phyloP scores from a whole-genome alignment of 2,888 invertebrate species.

The Nipponacmea schrenckii region DNA sequence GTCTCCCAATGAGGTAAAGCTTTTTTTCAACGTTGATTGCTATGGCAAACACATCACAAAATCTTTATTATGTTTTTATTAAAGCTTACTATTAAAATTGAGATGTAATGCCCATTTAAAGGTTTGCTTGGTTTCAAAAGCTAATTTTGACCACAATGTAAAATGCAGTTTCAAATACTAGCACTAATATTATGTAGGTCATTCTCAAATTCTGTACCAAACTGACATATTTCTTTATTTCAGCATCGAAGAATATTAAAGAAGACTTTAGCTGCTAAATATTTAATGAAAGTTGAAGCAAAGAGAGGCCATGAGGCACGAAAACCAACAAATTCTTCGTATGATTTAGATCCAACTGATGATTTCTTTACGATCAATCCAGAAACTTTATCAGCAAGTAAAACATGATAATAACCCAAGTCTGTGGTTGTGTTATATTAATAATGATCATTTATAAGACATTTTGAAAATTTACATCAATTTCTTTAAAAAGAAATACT shows the following conservation, averaged over 20 bases:
- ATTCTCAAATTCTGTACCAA: neutral
- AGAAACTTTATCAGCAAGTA: slow-evolving; percentile 18
- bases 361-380: slow-evolving; percentile 65
- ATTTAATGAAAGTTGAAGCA: slow-evolving; percentile 82
- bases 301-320: slow-evolving; percentile 81
- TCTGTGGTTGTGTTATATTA: too few relatives aligned
- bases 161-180: too few relatives aligned
- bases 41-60: neutral
- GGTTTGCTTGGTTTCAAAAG: too few relatives aligned
- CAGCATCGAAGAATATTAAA: slow-evolving; percentile 79
- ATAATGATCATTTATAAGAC: too few relatives aligned
- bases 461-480: too few relatives aligned
- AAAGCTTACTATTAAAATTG: neutral
- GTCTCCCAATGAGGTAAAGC: slow-evolving; percentile 82
- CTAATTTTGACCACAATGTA: too few relatives aligned
- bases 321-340: slow-evolving; percentile 79
- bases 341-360: slow-evolving; percentile 71
- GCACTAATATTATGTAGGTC: too few relatives aligned
- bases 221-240: slow-evolving; percentile 34
- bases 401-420: too few relatives aligned
- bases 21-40: neutral
- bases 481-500: too few relatives aligned
- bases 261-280: slow-evolving; percentile 79
- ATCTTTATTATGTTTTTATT: neutral
- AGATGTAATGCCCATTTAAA: too few relatives aligned